Percentiles rank a stretch among this genome's conserved stretches.
Evolutionary conservation across 2,888 invertebrate species (phyloP).

Genomic region (Oscheius sp.): DNA sequence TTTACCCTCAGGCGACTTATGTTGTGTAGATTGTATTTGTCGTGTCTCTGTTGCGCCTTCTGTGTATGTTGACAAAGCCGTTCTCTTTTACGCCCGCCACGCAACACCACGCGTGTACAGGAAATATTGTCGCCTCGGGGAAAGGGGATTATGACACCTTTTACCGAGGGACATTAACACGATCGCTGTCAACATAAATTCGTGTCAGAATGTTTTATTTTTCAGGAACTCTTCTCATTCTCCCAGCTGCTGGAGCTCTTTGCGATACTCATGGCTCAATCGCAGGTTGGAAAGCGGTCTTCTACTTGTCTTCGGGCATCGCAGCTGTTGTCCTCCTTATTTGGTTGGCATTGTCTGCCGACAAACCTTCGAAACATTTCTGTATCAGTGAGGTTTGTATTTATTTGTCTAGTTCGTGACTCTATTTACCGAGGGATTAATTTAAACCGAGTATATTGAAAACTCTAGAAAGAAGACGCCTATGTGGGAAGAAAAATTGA

Average conservation of each 20-base stretch:
- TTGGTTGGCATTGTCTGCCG: slow-evolving; percentile 69
- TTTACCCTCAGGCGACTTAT: slow-evolving; percentile 1
- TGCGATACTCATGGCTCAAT: slow-evolving; percentile 56
- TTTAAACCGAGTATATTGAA: not conserved
- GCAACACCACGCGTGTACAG: not conserved
- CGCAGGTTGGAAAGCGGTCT: slow-evolving; percentile 68
- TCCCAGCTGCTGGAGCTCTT: slow-evolving; percentile 66
- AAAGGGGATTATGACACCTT: no score
- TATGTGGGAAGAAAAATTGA: slow-evolving; percentile 67
- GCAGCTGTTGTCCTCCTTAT: slow-evolving; percentile 62
- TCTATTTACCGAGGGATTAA: not conserved
- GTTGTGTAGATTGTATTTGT: not conserved
- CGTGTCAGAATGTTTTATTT: no score
- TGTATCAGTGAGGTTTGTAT: slow-evolving; percentile 59
- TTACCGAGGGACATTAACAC: no score
- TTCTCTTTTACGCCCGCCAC: slow-evolving; percentile 9
- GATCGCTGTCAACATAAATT: no score
- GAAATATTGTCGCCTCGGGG: no score
- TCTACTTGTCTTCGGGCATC: slow-evolving; percentile 67
- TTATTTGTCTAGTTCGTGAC: not conserved
- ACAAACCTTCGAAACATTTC: slow-evolving; percentile 70
- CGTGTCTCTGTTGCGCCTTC: not conserved
- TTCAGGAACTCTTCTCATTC: slow-evolving; percentile 67
- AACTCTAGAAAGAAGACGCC: slow-evolving; percentile 60
- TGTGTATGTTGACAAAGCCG: not conserved